Evolutionary conservation across 2,797 vertebrate genomes (phyloP), one percentile per base, ranked within the genome.

Genomic region (Acestrorhynchus altus): DNA sequence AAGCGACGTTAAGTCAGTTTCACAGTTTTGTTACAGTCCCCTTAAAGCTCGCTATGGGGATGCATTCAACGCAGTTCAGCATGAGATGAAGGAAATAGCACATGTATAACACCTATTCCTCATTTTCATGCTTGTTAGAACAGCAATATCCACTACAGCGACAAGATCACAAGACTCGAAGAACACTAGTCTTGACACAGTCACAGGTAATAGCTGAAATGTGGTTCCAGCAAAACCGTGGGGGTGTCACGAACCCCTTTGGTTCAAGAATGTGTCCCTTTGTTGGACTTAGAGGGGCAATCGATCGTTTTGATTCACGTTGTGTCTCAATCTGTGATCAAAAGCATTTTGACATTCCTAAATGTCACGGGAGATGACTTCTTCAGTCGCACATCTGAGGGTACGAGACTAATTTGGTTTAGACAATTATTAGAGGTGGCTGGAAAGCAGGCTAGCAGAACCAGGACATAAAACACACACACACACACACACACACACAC

Each of bases 271-370:
- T 87, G 85, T 77, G 1, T 65, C 79, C 72, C 87, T 86, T 77
- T 69, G 78, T 79, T 72, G 22, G 66, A 78, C 83, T 51, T 68
- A 72, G 42, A 42, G 51, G 88, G 87, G 85, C 89, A 88, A 90
- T 90, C 87, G 86, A 90, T 92, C 74, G 13, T 86, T 88, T 90
- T 89, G 81, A 91, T 89, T 92, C 87, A 92, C 90, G 87, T 90
- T 28, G 65, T 81, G 73, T 79, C 73, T 86, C 89, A 89, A 89
- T 92, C 88, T 81, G 69, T 86, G 87, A 91, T 91, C 88, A 89
- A 88, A 91, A 84, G 81, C 77, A 77, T 82, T 81, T 67, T 91
- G 91, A 85, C 88, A 90, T 88, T 86, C 81, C 72, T 77, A 89
- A 90, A 91, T 89, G 88, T 89, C 77, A 66, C 65, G 74, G 77